Evolutionary conservation across 2,888 invertebrate genomes (phyloP).

Genomic region (Axea sp.): DNA sequence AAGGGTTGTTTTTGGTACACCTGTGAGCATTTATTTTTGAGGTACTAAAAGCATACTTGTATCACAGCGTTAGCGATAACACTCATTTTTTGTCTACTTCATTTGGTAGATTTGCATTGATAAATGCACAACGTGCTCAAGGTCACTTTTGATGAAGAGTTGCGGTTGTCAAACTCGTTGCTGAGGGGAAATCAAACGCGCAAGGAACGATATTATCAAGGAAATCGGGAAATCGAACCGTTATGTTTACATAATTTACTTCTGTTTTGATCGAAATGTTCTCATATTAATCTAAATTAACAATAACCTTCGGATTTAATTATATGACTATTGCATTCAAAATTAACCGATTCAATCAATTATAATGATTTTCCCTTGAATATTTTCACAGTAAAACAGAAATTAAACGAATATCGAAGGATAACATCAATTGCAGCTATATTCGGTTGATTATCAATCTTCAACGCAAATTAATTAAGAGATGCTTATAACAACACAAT

Average conservation of each 20-base stretch:
- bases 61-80: too few relatives aligned
- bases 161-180: conserved; percentile 54
- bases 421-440: not conserved
- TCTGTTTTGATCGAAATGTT: conserved; percentile 30
- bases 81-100: too few relatives aligned
- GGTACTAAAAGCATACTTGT: too few relatives aligned
- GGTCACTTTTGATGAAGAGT: conserved; percentile 57
- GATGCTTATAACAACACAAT: too few relatives aligned
- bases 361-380: conserved; percentile 12
- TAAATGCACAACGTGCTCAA: conserved; percentile 27
- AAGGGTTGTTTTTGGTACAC: too few relatives aligned
- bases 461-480: too few relatives aligned
- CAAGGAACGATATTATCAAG: conserved; percentile 25
- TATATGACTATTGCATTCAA: conserved; percentile 22
- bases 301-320: conserved; percentile 32
- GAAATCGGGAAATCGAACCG: conserved; percentile 55
- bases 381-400: conserved; percentile 2
- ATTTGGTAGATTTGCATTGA: too few relatives aligned
- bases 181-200: conserved; percentile 49
- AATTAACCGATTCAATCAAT: conserved; percentile 22
- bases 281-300: conserved; percentile 41
- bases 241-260: conserved; percentile 45
- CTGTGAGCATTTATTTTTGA: too few relatives aligned
- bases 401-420: not conserved
- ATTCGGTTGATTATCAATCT: not conserved